phyloP scores from a whole-genome alignment of 2,888 invertebrate species.

The Bombylius discolor region DNA sequence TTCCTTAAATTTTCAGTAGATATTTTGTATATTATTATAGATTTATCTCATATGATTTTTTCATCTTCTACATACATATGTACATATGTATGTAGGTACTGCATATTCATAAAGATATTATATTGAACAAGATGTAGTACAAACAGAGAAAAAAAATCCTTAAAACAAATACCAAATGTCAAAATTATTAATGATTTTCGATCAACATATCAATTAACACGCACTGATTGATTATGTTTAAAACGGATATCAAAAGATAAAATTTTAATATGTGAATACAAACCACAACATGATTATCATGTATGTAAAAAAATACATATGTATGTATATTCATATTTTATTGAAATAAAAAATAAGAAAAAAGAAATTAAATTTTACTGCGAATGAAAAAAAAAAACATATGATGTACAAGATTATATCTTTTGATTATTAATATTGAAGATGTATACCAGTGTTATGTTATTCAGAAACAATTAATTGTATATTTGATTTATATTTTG shows the following conservation, averaged over 20 bases:
- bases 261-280: neutral
- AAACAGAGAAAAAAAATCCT: neutral
- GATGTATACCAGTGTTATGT: neutral
- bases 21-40: no score
- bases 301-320: no score
- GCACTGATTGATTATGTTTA: conserved; percentile 8
- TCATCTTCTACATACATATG: no score
- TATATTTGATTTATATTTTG: conserved; percentile 2
- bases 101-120: neutral
- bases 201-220: conserved; percentile 8
- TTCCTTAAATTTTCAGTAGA: no score
- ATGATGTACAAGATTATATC: neutral
- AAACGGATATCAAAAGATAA: neutral
- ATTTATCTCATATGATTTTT: no score
- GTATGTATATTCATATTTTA: no score
- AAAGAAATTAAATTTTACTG: no score
- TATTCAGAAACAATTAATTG: conserved; percentile 1
- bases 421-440: neutral
- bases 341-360: no score
- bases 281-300: no score
- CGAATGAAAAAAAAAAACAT: neutral
- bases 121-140: neutral
- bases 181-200: conserved; percentile 4
- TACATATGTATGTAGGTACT: neutral
- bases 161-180: conserved; percentile 6